Conservation (phyloP, 1,140 invertebrate genomes). For the Meloidogyne hapla region DNA sequence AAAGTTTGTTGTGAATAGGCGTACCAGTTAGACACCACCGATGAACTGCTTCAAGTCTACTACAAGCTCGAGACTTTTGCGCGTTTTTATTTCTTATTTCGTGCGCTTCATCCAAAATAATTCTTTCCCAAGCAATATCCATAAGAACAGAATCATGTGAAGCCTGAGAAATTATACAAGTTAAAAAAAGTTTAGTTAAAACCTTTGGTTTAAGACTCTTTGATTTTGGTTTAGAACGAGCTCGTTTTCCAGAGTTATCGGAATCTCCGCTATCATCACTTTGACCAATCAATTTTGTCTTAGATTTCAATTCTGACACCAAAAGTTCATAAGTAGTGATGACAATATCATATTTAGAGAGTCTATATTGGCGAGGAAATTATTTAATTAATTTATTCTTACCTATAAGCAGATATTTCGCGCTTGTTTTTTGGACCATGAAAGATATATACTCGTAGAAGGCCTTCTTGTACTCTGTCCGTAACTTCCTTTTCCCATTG, state of each 20-base stretch:
- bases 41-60: conserved; percentile 69
- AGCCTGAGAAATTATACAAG: not conserved
- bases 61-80: conserved; percentile 74
- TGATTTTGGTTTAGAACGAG: conserved; percentile 52
- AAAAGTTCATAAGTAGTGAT: conserved; percentile 69
- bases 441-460: conserved; percentile 73
- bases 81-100: conserved; percentile 82
- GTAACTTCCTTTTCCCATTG: conserved; percentile 84
- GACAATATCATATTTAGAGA: conserved; percentile 67
- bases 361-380: conserved; percentile 60
- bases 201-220: conserved; percentile 30
- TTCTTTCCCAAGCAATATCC: conserved; percentile 76
- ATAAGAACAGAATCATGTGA: conserved; percentile 65
- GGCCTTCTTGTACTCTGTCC: conserved; percentile 70
- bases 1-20: conserved; percentile 87
- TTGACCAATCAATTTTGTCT: conserved; percentile 22
- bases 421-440: conserved; percentile 75
- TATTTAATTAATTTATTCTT: conserved; percentile 11
- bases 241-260: not conserved
- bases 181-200: not conserved
- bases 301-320: conserved; percentile 65
- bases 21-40: conserved; percentile 88
- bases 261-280: conserved; percentile 18
- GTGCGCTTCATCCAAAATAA: conserved; percentile 90
- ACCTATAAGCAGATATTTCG: conserved; percentile 66